Evolutionary conservation across 2,888 invertebrate genomes (phyloP).

Genomic region (Chymomyza caudatula): DNA sequence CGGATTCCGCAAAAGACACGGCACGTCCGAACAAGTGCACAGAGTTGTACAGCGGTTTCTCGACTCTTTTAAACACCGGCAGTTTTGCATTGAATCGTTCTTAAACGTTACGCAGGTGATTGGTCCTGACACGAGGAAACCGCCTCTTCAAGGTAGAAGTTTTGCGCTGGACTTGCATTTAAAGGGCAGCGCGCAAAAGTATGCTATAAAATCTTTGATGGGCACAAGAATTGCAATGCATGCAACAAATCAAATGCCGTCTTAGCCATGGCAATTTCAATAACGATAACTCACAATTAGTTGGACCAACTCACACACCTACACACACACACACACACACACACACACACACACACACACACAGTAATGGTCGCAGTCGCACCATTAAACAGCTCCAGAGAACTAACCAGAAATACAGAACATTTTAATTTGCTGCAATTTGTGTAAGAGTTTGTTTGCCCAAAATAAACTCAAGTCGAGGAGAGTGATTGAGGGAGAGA

Average conservation of each 20-base stretch:
- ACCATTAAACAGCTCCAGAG: background rate
- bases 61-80: too few relatives aligned
- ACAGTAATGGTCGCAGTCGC: background rate
- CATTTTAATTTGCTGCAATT: slow-evolving; percentile 22
- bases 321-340: slow-evolving; percentile 13
- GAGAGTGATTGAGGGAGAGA: background rate
- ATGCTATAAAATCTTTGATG: background rate
- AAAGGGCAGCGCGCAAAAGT: background rate
- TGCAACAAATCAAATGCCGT: slow-evolving; percentile 16
- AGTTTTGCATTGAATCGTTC: too few relatives aligned
- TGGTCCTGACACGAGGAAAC: too few relatives aligned
- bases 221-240: background rate
- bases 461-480: background rate
- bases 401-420: background rate
- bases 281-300: slow-evolving; percentile 34
- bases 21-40: too few relatives aligned
- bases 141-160: too few relatives aligned
- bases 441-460: slow-evolving; percentile 26
- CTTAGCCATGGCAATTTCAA: slow-evolving; percentile 13
- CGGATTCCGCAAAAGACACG: too few relatives aligned
- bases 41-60: too few relatives aligned
- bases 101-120: too few relatives aligned
- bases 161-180: too few relatives aligned
- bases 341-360: background rate
- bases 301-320: slow-evolving; percentile 14